phyloP scores from a whole-genome alignment of 2,888 invertebrate species.

The Sinotaia quadrata region DNA sequence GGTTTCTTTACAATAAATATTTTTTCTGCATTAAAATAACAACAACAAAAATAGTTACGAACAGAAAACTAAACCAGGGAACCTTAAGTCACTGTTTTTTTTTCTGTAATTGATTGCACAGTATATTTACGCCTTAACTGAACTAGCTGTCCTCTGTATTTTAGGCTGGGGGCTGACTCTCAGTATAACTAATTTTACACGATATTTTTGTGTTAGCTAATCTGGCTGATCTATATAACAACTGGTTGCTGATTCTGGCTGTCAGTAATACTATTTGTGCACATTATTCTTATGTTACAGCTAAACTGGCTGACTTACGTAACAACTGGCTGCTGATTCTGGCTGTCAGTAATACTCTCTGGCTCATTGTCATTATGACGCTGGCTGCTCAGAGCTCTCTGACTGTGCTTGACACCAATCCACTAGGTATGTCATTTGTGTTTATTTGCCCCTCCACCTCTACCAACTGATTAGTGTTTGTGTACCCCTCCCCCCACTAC shows the following conservation, averaged over 20 bases:
- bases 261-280: conserved; percentile 56
- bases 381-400: conserved; percentile 54
- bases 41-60: too few relatives aligned
- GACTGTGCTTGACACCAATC: conserved; percentile 55
- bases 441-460: neutral
- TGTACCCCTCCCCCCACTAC: conserved; percentile 23
- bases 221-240: conserved; percentile 52
- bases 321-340: conserved; percentile 57
- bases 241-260: conserved; percentile 53
- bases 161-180: too few relatives aligned
- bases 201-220: too few relatives aligned
- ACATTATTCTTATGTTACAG: conserved; percentile 35
- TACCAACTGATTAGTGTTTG: neutral
- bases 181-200: too few relatives aligned
- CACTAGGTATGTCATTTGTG: conserved; percentile 51
- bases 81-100: too few relatives aligned
- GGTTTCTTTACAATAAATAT: too few relatives aligned
- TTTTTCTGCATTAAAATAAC: too few relatives aligned
- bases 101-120: too few relatives aligned
- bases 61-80: too few relatives aligned
- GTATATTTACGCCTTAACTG: too few relatives aligned
- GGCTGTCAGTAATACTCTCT: conserved; percentile 59
- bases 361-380: conserved; percentile 62
- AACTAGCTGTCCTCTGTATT: too few relatives aligned
- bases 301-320: conserved; percentile 49